Percentiles rank a stretch among this genome's conserved stretches.
phyloP scores from a whole-genome alignment of 1,140 invertebrate species.

The Trichoplusia ni region DNA sequence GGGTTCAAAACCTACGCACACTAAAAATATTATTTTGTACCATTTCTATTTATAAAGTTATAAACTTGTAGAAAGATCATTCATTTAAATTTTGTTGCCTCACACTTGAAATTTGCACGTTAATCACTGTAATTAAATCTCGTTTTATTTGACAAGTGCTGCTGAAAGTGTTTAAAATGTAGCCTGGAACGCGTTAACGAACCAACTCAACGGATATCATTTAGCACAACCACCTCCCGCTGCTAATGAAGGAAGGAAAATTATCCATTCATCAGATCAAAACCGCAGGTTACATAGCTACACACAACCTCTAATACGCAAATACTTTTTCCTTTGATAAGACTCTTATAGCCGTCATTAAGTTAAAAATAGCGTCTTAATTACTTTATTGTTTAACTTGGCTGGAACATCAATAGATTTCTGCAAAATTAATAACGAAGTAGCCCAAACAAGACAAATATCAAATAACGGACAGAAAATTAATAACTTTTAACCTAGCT shows the following conservation, averaged over 20 bases:
- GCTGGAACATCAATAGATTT: too few species aligned
- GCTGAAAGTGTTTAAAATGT: constrained; percentile 14
- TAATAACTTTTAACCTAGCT: too few species aligned
- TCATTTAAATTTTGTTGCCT: background rate
- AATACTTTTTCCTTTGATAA: too few species aligned
- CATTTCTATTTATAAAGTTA: background rate
- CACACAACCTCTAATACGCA: background rate
- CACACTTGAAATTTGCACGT: background rate
- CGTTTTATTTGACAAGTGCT: background rate
- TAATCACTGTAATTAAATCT: constrained; percentile 5
- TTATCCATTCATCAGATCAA: constrained; percentile 17
- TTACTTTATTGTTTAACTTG: too few species aligned
- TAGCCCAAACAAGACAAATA: too few species aligned
- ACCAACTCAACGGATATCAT: constrained; percentile 8
- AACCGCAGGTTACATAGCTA: background rate
- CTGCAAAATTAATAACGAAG: too few species aligned
- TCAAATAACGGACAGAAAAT: too few species aligned
- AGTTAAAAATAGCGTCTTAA: too few species aligned
- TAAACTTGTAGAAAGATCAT: background rate
- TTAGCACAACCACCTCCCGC: constrained; percentile 17
- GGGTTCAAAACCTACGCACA: too few species aligned
- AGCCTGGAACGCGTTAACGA: constrained; percentile 11
- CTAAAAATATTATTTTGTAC: too few species aligned
- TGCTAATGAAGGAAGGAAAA: constrained; percentile 28
- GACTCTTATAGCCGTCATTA: background rate